Percentiles rank a stretch among this genome's conserved stretches.
Conservation (phyloP, 2,888 invertebrate genomes). For the Agonopterix heracliana region DNA sequence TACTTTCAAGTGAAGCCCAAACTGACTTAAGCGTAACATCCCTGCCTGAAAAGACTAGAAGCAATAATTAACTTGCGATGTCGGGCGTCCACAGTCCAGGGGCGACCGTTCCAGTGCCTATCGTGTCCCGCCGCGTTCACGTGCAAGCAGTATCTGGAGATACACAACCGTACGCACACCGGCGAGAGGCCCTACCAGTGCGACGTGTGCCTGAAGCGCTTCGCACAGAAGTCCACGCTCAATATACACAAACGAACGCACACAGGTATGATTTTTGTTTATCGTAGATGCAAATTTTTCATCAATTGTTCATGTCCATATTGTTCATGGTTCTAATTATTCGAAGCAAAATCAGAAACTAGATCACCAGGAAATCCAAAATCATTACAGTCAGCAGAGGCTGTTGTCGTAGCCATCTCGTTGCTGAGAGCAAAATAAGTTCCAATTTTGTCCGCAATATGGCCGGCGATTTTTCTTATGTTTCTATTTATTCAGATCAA, state of each 20-base stretch:
- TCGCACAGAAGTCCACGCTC: constrained; percentile 88
- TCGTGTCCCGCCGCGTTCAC: constrained; percentile 77
- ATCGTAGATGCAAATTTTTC: too few species aligned
- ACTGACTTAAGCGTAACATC: not conserved
- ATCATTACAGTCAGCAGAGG: too few species aligned
- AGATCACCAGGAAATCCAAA: too few species aligned
- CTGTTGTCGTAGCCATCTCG: too few species aligned
- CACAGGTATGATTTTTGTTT: constrained; percentile 67
- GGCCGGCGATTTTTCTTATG: too few species aligned
- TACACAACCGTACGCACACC: constrained; percentile 74
- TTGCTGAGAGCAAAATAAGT: too few species aligned
- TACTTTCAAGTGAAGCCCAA: constrained; percentile 2
- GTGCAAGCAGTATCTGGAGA: constrained; percentile 75
- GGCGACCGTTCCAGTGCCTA: constrained; percentile 77
- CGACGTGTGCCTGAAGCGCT: constrained; percentile 85
- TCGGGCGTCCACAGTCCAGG: constrained; percentile 63
- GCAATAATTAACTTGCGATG: constrained; percentile 12
- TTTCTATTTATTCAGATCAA: too few species aligned
- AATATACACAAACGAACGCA: constrained; percentile 89
- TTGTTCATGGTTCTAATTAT: too few species aligned
- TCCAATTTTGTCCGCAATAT: too few species aligned
- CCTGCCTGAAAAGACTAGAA: not conserved
- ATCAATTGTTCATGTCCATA: too few species aligned
- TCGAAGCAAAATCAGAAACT: too few species aligned
- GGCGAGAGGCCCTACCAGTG: constrained; percentile 79